These are phyloP conservation scores for Hypomesus transpacificus DNA, from an alignment of 2,113 vertebrate genomes.

Conservation along the genomic window DNA sequence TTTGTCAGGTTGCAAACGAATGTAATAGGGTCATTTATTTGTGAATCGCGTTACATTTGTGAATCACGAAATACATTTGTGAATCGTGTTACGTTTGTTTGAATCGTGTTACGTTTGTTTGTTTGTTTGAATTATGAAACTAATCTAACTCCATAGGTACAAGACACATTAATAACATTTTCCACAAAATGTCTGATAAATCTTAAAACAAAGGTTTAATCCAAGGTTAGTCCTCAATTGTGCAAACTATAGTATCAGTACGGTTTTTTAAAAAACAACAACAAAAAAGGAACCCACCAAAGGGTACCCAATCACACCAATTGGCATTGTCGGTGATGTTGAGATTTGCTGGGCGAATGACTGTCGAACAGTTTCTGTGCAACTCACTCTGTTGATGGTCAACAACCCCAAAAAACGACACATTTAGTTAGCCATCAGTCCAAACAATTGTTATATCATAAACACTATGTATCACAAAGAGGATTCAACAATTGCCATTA, in stretches of 20 bases:
- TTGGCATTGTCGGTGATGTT: slow-evolving; percentile 78
- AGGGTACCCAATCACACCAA: slow-evolving; percentile 92
- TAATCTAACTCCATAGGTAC: too few species aligned
- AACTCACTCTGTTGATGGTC: slow-evolving; percentile 80
- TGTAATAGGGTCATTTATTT: too few species aligned
- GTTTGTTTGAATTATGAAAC: too few species aligned
- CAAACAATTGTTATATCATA: background rate
- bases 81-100: too few species aligned
- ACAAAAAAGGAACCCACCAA: slow-evolving; percentile 78
- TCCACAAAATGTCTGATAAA: background rate
- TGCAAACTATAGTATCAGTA: background rate
- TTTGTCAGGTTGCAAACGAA: too few species aligned
- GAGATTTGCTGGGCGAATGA: slow-evolving; percentile 62
- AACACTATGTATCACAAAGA: background rate
- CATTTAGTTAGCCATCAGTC: background rate
- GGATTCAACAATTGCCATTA: background rate
- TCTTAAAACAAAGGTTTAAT: background rate
- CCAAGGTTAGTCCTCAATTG: too few species aligned
- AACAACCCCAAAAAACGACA: slow-evolving; percentile 2
- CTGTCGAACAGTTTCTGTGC: slow-evolving; percentile 84
- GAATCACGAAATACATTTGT: too few species aligned
- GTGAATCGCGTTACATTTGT: too few species aligned
- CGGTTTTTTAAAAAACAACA: background rate
- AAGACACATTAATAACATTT: background rate
- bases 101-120: too few species aligned